Conservation (phyloP, 2,888 invertebrate species). For the Gasteruption jaculator region DNA sequence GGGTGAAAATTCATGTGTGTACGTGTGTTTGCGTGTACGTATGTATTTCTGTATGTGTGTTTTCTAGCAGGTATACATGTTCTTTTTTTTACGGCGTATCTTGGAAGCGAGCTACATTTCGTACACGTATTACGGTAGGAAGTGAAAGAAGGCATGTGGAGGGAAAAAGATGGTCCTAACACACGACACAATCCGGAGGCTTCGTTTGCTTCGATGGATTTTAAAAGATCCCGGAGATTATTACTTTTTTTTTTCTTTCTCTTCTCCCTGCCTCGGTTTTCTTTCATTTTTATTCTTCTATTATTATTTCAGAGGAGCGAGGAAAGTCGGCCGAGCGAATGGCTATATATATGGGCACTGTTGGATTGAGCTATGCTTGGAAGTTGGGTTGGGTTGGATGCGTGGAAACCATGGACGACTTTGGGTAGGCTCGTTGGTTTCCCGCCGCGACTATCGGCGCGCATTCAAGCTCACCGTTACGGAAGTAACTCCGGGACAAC, state of each 20-base stretch:
- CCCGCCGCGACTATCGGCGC: constrained; percentile 50
- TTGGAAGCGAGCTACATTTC: too few relatives aligned
- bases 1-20: too few relatives aligned
- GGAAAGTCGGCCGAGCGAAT: constrained; percentile 24
- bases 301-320: constrained; percentile 44
- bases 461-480: constrained; percentile 51
- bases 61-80: too few relatives aligned
- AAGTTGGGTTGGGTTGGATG: constrained; percentile 39
- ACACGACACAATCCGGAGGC: constrained; percentile 49
- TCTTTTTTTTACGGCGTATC: too few relatives aligned
- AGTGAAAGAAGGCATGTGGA: constrained; percentile 19
- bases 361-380: constrained; percentile 31
- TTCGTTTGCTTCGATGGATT: constrained; percentile 52
- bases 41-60: too few relatives aligned
- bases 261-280: too few relatives aligned
- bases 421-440: constrained; percentile 50
- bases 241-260: constrained; percentile 51
- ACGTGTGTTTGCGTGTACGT: too few relatives aligned
- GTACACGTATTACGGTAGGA: too few relatives aligned
- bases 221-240: constrained; percentile 53
- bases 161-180: constrained; percentile 36
- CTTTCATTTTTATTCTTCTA: constrained; percentile 45
- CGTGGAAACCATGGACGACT: constrained; percentile 47
- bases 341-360: constrained; percentile 28
- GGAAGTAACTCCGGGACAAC: constrained; percentile 52